Evolutionary conservation across 2,113 vertebrate species (phyloP).

Genomic region (Phyllostomus discolor): DNA sequence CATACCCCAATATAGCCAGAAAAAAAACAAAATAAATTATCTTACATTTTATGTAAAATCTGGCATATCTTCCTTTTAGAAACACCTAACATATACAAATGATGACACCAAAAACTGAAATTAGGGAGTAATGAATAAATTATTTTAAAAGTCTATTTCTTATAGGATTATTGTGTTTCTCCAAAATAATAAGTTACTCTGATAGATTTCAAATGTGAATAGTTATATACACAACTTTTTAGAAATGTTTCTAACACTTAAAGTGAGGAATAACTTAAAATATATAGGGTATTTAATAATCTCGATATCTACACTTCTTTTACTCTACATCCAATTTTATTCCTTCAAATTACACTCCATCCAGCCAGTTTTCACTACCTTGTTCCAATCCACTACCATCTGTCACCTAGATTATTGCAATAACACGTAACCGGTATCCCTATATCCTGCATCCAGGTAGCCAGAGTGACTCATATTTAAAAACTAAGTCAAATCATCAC

Average conservation of each 20-base stretch:
- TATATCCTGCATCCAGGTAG: not conserved
- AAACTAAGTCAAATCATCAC: not conserved
- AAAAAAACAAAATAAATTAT: not conserved
- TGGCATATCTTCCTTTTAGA: not conserved
- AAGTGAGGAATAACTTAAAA: not conserved
- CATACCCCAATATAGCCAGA: not conserved
- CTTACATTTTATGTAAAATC: not conserved
- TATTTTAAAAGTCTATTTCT: not conserved
- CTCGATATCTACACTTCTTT: not conserved
- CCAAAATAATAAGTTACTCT: not conserved
- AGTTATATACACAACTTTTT: not conserved
- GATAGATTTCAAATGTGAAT: not conserved
- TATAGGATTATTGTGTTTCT: not conserved
- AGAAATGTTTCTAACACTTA: not conserved
- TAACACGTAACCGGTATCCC: not conserved
- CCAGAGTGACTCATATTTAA: not conserved
- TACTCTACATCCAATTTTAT: not conserved
- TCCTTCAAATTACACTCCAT: constrained; percentile 5
- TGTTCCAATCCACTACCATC: not conserved
- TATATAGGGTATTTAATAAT: constrained; percentile 9
- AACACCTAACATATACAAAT: not conserved
- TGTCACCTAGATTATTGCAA: not conserved
- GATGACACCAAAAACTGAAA: not conserved
- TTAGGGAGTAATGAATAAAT: not conserved
- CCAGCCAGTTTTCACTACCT: not conserved